Evolutionary conservation across 2,797 vertebrate species (phyloP), one percentile per base, ranked within the genome.

Genomic region (Alectoris magna): DNA sequence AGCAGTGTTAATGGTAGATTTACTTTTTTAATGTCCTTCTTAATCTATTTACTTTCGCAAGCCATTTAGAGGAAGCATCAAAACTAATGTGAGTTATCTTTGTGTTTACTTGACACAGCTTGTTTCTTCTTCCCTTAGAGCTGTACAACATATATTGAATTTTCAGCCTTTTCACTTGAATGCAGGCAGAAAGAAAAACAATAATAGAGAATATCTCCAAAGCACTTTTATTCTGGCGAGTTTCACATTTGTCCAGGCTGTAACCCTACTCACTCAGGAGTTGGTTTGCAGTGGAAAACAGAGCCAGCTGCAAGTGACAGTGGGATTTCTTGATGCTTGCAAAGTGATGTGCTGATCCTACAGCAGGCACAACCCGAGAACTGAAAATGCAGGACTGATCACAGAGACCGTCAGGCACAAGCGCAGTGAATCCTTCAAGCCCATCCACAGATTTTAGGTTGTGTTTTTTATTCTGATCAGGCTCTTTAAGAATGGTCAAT

Each of bases 21-120:
- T 59, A 4, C 14, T 84, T 64, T 27, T 86, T 64, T 26, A 19
- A 55, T 87, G 86, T 84, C 10, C 9, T 36, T 74, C 68, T 53
- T 10, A 84, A 63, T 9, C 11, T 75, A 26, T 58, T 81, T 92
- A 75, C 9, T 60, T 88, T 91, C 72, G 44, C 59, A 87, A 83
- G 21, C 22, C 5, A 18, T 68, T 85, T 79, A 29, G 31, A 36
- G 80, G 31, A 89, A 83, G 68, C 14, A 11, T 2, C 53, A 31
- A 87, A 24, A 19, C 59, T 49, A 82, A 11, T 63, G 76, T 63
- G 27, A 78, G 18, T 70, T 84, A 19, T n/a, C 38, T 46, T 19
- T 59, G 31, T 19, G 5, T 43, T 62, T 74, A 16, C 27, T 36
- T 19, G 24, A 39, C 23, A 38, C 13, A 49, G 4, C 27, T 83